A percentile compares a stretch with the other conserved stretches of the same genome.
Conservation (phyloP, 2,113 vertebrate genomes). For the Ranitomeya imitator region DNA sequence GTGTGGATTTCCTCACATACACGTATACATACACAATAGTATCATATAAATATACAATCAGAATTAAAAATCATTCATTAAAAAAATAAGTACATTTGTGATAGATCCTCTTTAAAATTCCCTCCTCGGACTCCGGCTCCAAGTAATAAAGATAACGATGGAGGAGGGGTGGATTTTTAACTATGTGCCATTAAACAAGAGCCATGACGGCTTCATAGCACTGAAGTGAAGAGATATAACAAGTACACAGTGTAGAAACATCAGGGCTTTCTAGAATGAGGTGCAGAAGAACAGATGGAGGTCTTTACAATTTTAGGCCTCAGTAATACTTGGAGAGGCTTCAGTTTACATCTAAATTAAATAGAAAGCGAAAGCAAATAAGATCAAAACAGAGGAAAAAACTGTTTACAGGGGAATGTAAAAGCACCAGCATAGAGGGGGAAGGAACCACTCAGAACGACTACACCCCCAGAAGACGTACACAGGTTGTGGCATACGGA, state of each 20-base stretch:
- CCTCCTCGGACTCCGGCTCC: neutral
- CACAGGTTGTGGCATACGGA: too few relatives aligned
- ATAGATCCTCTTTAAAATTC: too few relatives aligned
- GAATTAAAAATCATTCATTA: too few relatives aligned
- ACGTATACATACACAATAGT: too few relatives aligned
- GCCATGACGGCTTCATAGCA: neutral
- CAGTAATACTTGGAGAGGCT: neutral
- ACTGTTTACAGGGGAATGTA: neutral
- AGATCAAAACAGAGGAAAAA: neutral
- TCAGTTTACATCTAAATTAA: neutral
- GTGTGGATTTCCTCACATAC: too few relatives aligned
- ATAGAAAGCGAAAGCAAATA: constrained; percentile 1
- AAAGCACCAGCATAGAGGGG: neutral
- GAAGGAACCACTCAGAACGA: neutral
- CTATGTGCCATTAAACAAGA: neutral
- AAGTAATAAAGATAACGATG: constrained; percentile 3
- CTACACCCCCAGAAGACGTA: neutral
- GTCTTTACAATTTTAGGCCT: neutral
- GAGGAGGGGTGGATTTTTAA: neutral
- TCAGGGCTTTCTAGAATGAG: neutral
- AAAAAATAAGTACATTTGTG: too few relatives aligned
- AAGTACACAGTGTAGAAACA: neutral
- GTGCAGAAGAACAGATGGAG: neutral
- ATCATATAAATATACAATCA: too few relatives aligned
- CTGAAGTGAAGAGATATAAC: neutral